These are phyloP conservation scores for Odontocerum albicorne DNA, from an alignment of 2,888 invertebrate species.

Conservation along the genomic window DNA sequence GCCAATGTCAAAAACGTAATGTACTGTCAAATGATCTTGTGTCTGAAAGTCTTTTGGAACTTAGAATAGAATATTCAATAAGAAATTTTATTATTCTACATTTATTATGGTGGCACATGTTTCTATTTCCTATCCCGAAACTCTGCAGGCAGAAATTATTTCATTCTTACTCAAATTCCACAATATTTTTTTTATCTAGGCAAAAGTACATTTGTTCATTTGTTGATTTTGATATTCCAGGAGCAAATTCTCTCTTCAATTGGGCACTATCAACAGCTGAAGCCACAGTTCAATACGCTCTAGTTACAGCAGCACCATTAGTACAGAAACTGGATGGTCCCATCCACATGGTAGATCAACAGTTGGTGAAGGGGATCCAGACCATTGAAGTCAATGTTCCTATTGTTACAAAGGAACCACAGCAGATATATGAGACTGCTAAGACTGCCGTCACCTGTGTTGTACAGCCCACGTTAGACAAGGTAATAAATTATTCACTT, in stretches of 20 bases:
- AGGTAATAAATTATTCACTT: constrained; percentile 1
- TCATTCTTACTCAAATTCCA: too few species aligned
- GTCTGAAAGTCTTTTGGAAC: too few species aligned
- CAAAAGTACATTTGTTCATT: too few species aligned
- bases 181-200: too few species aligned
- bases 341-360: constrained; percentile 64
- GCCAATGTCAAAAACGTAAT: too few species aligned
- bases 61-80: too few species aligned
- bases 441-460: constrained; percentile 60
- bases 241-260: constrained; percentile 65
- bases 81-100: too few species aligned
- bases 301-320: constrained; percentile 64
- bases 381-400: constrained; percentile 67
- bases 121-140: too few species aligned
- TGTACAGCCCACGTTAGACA: constrained; percentile 40
- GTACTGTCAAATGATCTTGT: too few species aligned
- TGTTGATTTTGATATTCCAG: constrained; percentile 46
- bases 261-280: constrained; percentile 72
- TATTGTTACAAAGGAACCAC: constrained; percentile 66
- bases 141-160: too few species aligned
- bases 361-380: constrained; percentile 66
- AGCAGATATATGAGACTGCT: constrained; percentile 58
- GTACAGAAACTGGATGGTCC: constrained; percentile 58
- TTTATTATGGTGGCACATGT: too few species aligned
- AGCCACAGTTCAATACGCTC: constrained; percentile 61